Conservation (phyloP, 2,888 invertebrate species). For the Tipula helvola region DNA sequence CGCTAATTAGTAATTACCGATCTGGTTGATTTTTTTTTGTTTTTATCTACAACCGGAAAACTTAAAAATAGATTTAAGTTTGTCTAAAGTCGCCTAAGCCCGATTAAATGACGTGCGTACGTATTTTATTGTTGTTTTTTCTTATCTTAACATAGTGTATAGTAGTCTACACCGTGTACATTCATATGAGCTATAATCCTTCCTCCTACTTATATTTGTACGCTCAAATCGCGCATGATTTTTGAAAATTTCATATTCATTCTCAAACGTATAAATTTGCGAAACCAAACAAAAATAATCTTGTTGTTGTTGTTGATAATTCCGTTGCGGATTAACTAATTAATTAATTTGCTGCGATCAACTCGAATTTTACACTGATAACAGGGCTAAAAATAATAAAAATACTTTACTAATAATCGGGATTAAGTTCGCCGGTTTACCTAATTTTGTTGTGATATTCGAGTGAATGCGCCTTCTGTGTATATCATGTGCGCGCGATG, state of each 20-base stretch:
- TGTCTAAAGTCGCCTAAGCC: not conserved
- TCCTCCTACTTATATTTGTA: not conserved
- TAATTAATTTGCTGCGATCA: not conserved
- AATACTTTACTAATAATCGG: not conserved
- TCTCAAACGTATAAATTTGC: not conserved
- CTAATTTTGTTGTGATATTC: not conserved
- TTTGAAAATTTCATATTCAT: not conserved
- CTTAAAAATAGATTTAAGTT: not conserved
- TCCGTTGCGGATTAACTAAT: not conserved
- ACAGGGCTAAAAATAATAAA: not conserved
- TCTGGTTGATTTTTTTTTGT: not conserved
- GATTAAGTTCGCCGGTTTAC: not conserved
- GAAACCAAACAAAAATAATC: not conserved
- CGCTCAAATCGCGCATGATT: not conserved
- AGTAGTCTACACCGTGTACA: not conserved
- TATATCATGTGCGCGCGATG: not conserved
- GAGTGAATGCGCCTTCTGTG: not conserved
- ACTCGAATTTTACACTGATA: not conserved
- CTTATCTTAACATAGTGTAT: not conserved
- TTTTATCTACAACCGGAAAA: not conserved
- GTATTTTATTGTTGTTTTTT: not conserved
- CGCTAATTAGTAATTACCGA: not conserved
- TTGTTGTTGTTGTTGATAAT: not conserved
- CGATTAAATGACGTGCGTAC: not conserved
- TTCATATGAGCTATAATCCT: not conserved